Evolutionary conservation across 2,888 invertebrate genomes (phyloP).

Genomic region (Imbricaverruca yamaguchii): DNA sequence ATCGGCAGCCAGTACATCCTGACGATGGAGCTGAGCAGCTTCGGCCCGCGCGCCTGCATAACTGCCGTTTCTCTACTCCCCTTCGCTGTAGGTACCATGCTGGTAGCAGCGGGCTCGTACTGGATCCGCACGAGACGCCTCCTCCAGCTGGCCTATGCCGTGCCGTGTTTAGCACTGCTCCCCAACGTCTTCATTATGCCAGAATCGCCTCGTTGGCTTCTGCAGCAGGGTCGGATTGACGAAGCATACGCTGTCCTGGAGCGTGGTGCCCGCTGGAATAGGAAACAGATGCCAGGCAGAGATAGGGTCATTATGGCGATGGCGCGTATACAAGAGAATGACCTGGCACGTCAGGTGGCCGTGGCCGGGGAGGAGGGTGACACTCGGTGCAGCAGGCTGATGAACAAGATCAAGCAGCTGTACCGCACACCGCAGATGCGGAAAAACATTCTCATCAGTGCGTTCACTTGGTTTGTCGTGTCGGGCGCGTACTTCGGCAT

Average conservation of each 20-base stretch:
- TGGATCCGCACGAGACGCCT: constrained; percentile 58
- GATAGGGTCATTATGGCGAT: neutral
- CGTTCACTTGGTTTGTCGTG: constrained; percentile 28
- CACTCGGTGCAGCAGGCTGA: neutral
- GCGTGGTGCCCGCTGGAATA: neutral
- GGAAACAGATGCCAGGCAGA: neutral
- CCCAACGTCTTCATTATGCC: constrained; percentile 55
- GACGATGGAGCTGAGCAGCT: constrained; percentile 53
- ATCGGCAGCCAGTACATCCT: constrained; percentile 28
- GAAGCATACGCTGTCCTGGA: constrained; percentile 44
- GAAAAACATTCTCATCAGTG: neutral
- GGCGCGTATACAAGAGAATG: neutral
- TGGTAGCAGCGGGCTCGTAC: constrained; percentile 56
- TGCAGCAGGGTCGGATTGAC: constrained; percentile 56
- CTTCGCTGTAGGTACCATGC: constrained; percentile 60
- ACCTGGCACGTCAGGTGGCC: neutral
- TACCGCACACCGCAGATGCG: neutral
- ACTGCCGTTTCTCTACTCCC: constrained; percentile 61
- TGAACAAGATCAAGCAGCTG: neutral
- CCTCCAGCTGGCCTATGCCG: constrained; percentile 58
- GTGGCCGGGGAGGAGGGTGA: neutral
- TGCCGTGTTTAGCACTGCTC: constrained; percentile 54
- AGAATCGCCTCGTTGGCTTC: constrained; percentile 71
- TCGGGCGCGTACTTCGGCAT: constrained; percentile 45
- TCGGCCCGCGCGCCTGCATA: constrained; percentile 50